Evolutionary conservation across 2,797 vertebrate species (phyloP).

Genomic region (Enteromius afrohamiltoni): DNA sequence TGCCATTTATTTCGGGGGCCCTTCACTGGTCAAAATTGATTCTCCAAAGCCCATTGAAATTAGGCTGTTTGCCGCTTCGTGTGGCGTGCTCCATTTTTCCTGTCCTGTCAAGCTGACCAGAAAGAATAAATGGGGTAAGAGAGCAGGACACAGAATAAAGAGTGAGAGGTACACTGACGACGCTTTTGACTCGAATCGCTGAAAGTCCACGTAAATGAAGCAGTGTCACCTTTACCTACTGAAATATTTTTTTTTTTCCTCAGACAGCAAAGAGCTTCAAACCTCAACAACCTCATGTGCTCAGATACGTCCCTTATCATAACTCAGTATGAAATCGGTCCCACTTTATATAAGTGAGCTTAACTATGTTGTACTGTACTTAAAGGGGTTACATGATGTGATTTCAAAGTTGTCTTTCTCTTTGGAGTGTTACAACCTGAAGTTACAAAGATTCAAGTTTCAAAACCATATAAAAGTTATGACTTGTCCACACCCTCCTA

Average conservation of each 20-base stretch:
- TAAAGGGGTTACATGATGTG: no score
- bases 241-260: neutral
- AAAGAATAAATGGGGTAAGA: constrained; percentile 16
- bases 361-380: no score
- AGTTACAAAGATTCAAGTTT: no score
- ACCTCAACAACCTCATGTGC: neutral
- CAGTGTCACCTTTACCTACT: no score
- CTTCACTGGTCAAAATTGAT: constrained; percentile 67
- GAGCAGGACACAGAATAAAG: constrained; percentile 19
- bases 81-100: constrained; percentile 50
- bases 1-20: constrained; percentile 71
- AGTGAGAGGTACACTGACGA: constrained; percentile 19
- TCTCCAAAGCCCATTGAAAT: constrained; percentile 61
- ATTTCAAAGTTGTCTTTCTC: no score
- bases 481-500: no score
- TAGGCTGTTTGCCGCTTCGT: constrained; percentile 59
- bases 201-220: constrained; percentile 7
- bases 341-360: no score
- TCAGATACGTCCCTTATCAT: neutral
- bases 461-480: no score
- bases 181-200: neutral
- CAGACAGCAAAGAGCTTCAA: neutral
- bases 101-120: constrained; percentile 17
- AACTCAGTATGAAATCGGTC: neutral
- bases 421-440: no score